Evolutionary conservation across 2,888 invertebrate genomes (phyloP).

Genomic region (Eupithecia inturbata): DNA sequence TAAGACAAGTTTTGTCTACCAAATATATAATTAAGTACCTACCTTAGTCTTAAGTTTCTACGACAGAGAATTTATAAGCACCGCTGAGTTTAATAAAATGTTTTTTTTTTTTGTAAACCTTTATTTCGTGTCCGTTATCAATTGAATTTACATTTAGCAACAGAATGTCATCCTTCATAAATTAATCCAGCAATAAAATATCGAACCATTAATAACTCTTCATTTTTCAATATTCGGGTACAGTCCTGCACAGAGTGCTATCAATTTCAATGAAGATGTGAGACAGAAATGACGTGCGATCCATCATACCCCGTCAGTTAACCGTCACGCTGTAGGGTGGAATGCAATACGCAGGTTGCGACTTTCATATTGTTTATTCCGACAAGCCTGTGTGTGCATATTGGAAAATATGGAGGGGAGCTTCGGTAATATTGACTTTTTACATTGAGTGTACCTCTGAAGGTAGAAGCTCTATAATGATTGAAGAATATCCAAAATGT

Average conservation of each 20-base stretch:
- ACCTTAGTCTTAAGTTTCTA: too few relatives aligned
- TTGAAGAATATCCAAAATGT: neutral
- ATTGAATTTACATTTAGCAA: neutral
- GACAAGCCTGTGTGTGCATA: slow-evolving; percentile 34
- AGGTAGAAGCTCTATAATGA: slow-evolving; percentile 10
- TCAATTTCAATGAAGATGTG: slow-evolving; percentile 74
- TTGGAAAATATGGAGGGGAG: slow-evolving; percentile 31
- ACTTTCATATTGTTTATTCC: slow-evolving; percentile 45
- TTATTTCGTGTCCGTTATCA: too few relatives aligned
- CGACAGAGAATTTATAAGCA: neutral
- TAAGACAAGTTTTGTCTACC: too few relatives aligned
- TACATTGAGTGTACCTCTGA: slow-evolving; percentile 18
- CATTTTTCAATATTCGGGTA: slow-evolving; percentile 42
- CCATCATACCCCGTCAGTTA: slow-evolving; percentile 67
- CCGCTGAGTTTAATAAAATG: neutral
- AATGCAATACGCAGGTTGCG: slow-evolving; percentile 43
- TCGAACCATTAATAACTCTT: slow-evolving; percentile 51
- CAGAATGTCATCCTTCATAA: neutral
- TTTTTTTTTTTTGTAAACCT: neutral
- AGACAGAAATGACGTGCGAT: slow-evolving; percentile 64
- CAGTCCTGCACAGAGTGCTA: slow-evolving; percentile 59
- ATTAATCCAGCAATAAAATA: slow-evolving; percentile 32
- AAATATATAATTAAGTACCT: neutral
- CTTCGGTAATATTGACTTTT: slow-evolving; percentile 28
- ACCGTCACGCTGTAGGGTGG: slow-evolving; percentile 47